These are phyloP conservation scores for Channa maculata DNA, from an alignment of 2,113 vertebrate species.

Conservation along the genomic window DNA sequence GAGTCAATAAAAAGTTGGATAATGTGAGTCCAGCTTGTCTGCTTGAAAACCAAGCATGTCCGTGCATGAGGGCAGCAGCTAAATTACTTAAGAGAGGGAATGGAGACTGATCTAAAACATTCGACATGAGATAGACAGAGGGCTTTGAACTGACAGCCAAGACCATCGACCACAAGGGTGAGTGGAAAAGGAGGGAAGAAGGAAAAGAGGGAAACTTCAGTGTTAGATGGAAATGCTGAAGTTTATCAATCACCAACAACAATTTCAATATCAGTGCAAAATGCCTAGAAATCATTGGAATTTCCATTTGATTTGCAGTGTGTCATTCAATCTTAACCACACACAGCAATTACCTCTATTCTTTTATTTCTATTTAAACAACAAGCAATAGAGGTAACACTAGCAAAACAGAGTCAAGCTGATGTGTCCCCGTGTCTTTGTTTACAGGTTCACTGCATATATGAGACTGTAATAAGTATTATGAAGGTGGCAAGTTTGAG, in stretches of 20 bases:
- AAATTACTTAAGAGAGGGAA: constrained; percentile 71
- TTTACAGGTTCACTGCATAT: constrained; percentile 31
- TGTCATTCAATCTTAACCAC: no score
- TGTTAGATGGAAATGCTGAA: constrained; percentile 4
- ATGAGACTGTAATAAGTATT: constrained; percentile 73
- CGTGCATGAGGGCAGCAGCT: constrained; percentile 63
- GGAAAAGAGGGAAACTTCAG: constrained; percentile 11
- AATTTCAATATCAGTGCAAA: not conserved
- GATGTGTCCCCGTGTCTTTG: constrained; percentile 28
- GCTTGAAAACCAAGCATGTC: constrained; percentile 44
- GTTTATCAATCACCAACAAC: not conserved
- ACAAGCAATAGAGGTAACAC: not conserved
- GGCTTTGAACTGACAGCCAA: constrained; percentile 71
- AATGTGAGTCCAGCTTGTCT: constrained; percentile 30
- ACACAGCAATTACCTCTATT: not conserved
- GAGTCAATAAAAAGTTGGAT: constrained; percentile 36
- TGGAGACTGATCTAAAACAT: constrained; percentile 79
- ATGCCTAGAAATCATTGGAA: not conserved
- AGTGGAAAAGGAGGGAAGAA: constrained; percentile 3
- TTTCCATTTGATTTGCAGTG: not conserved
- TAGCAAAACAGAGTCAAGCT: not conserved
- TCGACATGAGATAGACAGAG: constrained; percentile 51
- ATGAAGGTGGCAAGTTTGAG: constrained; percentile 66
- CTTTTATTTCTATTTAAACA: not conserved
- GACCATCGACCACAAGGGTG: constrained; percentile 45